Evolutionary conservation across 2,113 vertebrate species (phyloP).

Genomic region (Mirounga angustirostris): DNA sequence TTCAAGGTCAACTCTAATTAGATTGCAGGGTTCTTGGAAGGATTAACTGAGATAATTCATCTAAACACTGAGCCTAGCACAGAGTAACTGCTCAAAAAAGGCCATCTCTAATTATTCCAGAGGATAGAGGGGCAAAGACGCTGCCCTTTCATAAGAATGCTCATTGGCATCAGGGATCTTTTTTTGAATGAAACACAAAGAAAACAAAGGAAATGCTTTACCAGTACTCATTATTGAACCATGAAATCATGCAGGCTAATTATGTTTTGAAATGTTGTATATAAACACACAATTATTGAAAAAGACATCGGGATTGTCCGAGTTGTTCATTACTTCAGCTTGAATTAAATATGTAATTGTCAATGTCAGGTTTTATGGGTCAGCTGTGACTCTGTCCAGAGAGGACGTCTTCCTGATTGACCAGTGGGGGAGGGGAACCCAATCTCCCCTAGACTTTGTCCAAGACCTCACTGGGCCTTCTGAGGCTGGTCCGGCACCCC

Average conservation of each 20-base stretch:
- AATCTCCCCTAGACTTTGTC: background rate
- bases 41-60: slow-evolving; percentile 38
- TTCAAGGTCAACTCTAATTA: background rate
- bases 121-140: background rate
- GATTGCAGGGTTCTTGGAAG: background rate
- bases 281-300: background rate
- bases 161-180: background rate
- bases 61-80: background rate
- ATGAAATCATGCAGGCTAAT: background rate
- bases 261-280: slow-evolving; percentile 8
- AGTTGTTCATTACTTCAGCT: background rate
- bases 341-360: background rate
- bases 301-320: slow-evolving; percentile 6
- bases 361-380: background rate
- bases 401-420: background rate
- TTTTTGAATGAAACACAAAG: slow-evolving; percentile 6
- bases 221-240: background rate
- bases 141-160: background rate
- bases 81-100: background rate
- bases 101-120: background rate
- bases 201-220: background rate
- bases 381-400: background rate
- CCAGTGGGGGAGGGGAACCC: background rate
- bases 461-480: background rate
- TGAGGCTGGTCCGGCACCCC: background rate